Conservation (phyloP, 2,113 vertebrate genomes). For the Phalacrocorax brasilianus region DNA sequence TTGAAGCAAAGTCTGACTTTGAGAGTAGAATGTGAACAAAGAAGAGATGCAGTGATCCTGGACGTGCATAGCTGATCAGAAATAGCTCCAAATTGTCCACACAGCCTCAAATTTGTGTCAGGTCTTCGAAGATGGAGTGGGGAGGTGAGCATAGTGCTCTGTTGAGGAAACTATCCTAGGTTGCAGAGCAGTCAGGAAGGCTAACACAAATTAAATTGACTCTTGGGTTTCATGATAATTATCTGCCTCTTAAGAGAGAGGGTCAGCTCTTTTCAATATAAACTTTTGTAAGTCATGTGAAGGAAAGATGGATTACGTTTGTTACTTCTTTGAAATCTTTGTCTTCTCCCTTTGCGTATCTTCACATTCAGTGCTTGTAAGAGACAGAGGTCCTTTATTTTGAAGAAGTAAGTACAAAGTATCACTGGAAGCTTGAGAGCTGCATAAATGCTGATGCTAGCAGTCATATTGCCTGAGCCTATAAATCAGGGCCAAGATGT, state of each 20-base stretch:
- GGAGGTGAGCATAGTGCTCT: neutral
- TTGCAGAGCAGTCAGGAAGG: neutral
- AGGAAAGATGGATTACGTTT: neutral
- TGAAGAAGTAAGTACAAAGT: neutral
- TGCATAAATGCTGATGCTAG: constrained; percentile 4
- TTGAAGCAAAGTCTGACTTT: constrained; percentile 2
- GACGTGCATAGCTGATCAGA: neutral
- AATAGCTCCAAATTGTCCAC: neutral
- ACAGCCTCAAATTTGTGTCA: neutral
- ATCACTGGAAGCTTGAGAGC: neutral
- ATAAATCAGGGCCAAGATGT: constrained; percentile 22
- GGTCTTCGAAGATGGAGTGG: neutral
- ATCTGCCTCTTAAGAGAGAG: neutral
- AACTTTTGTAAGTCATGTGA: neutral
- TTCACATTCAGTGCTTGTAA: neutral
- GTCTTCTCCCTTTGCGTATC: neutral
- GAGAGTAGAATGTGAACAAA: neutral
- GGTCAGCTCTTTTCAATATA: neutral
- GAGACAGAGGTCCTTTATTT: neutral
- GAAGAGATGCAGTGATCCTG: neutral
- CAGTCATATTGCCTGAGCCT: neutral
- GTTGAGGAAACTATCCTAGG: neutral
- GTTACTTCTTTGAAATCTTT: neutral
- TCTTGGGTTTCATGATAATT: neutral
- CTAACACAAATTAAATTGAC: neutral